Evolutionary conservation across 2,113 vertebrate species (phyloP).

Genomic region (Brachyhypopomus occidentalis): DNA sequence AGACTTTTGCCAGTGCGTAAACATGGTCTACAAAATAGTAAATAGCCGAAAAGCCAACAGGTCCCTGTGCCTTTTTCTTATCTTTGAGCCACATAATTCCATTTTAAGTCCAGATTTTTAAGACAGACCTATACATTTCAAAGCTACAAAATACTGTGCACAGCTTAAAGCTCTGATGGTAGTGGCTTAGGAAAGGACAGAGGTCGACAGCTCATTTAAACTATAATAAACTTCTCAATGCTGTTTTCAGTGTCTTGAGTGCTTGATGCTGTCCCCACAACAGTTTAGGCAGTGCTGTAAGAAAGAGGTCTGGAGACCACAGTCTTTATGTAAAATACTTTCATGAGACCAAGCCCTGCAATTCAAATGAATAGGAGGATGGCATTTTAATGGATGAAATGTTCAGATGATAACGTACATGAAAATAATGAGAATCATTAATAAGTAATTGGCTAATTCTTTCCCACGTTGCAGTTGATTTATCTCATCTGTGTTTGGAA

Average conservation of each 20-base stretch:
- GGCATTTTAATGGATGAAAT: background rate
- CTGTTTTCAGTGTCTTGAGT: background rate
- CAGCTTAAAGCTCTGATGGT: background rate
- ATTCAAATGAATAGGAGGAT: too few relatives aligned
- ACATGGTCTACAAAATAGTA: too few relatives aligned
- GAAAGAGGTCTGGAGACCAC: too few relatives aligned
- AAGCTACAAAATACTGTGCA: background rate
- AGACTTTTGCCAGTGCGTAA: too few relatives aligned
- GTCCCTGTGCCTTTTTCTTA: background rate
- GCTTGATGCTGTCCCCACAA: too few relatives aligned
- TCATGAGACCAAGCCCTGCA: too few relatives aligned
- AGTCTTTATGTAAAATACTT: too few relatives aligned
- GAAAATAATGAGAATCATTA: background rate
- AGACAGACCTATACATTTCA: background rate
- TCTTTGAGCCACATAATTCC: background rate
- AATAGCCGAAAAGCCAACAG: background rate
- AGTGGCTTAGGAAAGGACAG: background rate
- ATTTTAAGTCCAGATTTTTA: background rate
- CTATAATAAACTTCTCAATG: too few relatives aligned
- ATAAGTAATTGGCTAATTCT: background rate
- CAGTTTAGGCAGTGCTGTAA: too few relatives aligned
- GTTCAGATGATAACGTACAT: background rate
- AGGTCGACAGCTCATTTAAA: background rate
- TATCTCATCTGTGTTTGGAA: too few relatives aligned
- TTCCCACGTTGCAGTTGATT: background rate